phyloP scores from a whole-genome alignment of 2,888 invertebrate species.

The Aethes cnicana region DNA sequence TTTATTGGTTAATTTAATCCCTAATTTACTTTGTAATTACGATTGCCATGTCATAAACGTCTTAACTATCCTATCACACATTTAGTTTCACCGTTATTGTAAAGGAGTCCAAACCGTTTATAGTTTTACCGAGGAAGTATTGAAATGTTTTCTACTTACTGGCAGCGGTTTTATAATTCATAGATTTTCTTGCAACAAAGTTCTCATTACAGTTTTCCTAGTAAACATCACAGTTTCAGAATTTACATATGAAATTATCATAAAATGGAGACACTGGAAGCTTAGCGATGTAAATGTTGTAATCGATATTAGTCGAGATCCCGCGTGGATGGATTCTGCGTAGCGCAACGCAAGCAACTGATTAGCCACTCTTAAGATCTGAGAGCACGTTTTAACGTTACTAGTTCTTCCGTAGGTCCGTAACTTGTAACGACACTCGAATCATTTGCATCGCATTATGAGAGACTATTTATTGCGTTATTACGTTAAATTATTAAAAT shows the following conservation, averaged over 20 bases:
- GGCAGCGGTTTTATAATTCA: constrained; percentile 17
- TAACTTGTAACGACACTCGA: constrained; percentile 50
- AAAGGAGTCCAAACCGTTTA: constrained; percentile 14
- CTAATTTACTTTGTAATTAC: neutral
- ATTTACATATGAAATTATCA: constrained; percentile 70
- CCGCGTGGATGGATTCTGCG: constrained; percentile 64
- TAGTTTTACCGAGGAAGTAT: constrained; percentile 16
- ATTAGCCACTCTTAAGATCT: constrained; percentile 60
- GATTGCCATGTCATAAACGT: too few relatives aligned
- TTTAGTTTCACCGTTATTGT: constrained; percentile 19
- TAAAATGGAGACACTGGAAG: constrained; percentile 55
- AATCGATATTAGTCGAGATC: constrained; percentile 69
- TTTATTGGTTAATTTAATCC: too few relatives aligned
- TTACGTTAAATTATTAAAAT: constrained; percentile 66
- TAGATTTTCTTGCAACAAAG: constrained; percentile 30
- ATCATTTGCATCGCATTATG: constrained; percentile 69
- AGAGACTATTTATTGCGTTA: constrained; percentile 60
- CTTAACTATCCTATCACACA: too few relatives aligned
- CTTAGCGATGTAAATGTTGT: constrained; percentile 65
- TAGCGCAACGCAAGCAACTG: constrained; percentile 64
- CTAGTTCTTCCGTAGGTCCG: constrained; percentile 46
- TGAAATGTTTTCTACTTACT: constrained; percentile 3
- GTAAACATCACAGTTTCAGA: constrained; percentile 50
- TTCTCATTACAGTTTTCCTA: constrained; percentile 42
- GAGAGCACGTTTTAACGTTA: constrained; percentile 52